A percentile compares a stretch with the other conserved stretches of the same genome.
Conservation (phyloP, 2,888 invertebrate genomes). For the Nowickia ferox region DNA sequence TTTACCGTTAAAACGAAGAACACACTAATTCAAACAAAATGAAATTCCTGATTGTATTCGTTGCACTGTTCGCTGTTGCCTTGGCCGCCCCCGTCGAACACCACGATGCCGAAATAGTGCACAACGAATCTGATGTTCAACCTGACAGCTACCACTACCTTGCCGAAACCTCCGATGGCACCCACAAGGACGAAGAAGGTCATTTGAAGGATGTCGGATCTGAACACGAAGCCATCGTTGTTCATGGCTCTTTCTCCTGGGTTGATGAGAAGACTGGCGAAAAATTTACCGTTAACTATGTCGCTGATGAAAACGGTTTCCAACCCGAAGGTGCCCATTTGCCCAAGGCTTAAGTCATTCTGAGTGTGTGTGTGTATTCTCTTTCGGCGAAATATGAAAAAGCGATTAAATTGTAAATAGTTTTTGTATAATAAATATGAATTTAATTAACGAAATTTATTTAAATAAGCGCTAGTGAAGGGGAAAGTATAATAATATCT, state of each 20-base stretch:
- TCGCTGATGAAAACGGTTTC: conserved; percentile 79
- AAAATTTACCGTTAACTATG: conserved; percentile 84
- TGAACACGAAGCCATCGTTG: conserved; percentile 83
- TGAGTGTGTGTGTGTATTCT: not conserved
- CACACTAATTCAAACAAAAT: conserved; percentile 56
- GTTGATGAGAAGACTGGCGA: conserved; percentile 84
- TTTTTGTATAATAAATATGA: conserved; percentile 2
- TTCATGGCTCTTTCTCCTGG: conserved; percentile 84
- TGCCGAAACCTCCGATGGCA: conserved; percentile 83
- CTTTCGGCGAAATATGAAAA: not conserved
- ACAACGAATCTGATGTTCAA: conserved; percentile 84
- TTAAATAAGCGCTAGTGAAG: not conserved
- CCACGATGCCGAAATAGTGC: conserved; percentile 83
- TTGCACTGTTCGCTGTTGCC: conserved; percentile 75
- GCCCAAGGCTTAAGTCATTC: conserved; percentile 73
- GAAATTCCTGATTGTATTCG: conserved; percentile 75
- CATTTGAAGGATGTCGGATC: conserved; percentile 84
- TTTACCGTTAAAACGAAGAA: conserved; percentile 40
- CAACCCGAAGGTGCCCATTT: conserved; percentile 83
- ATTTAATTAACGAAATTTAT: not conserved
- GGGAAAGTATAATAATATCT: too few species aligned
- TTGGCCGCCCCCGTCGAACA: conserved; percentile 73
- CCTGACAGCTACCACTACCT: conserved; percentile 68
- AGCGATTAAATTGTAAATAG: conserved; percentile 1
- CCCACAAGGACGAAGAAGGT: conserved; percentile 83